Conservation (phyloP, 2,113 vertebrate genomes). For the Megaceryle torquata region DNA sequence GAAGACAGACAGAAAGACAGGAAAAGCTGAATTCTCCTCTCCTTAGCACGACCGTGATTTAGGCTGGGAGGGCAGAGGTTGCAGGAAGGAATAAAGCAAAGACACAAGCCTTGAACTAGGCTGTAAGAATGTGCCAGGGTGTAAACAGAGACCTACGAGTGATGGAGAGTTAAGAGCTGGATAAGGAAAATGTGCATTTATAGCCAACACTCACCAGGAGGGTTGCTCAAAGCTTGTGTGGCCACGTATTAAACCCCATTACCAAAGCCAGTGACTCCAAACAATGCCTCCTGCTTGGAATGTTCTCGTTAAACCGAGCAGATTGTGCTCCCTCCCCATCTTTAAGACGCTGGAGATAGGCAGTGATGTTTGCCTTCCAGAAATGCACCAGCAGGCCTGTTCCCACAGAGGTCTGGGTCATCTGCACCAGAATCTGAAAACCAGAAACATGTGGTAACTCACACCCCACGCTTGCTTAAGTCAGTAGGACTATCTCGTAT, state of each 20-base stretch:
- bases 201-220: not conserved
- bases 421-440: not conserved
- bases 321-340: not conserved
- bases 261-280: not conserved
- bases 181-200: not conserved
- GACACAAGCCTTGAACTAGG: not conserved
- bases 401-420: not conserved
- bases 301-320: not conserved
- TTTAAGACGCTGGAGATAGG: not conserved
- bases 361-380: not conserved
- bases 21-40: not conserved
- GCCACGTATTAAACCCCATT: not conserved
- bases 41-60: not conserved
- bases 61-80: not conserved
- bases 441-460: not conserved
- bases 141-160: not conserved
- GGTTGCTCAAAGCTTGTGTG: not conserved
- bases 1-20: not conserved
- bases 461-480: not conserved
- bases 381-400: rapidly evolving
- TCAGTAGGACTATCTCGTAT: not conserved
- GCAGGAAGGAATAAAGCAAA: not conserved
- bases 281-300: not conserved
- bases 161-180: not conserved
- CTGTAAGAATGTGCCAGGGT: not conserved